phyloP scores from a whole-genome alignment of 2,888 invertebrate species.

The Lochmaea capreae region DNA sequence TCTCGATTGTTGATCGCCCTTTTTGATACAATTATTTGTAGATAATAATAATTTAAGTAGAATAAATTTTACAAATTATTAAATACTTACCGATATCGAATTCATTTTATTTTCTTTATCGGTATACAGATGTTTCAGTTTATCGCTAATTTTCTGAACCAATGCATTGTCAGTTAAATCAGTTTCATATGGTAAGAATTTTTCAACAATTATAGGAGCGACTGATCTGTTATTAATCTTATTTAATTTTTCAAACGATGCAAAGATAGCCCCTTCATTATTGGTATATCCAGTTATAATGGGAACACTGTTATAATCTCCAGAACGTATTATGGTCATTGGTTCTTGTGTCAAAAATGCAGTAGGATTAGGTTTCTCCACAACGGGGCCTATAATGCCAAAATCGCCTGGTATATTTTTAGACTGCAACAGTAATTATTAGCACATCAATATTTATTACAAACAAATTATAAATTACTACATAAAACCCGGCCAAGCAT shows the following conservation, averaged over 20 bases:
- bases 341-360: constrained; percentile 57
- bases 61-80: too few relatives aligned
- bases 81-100: constrained; percentile 22
- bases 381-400: constrained; percentile 36
- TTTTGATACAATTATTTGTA: too few relatives aligned
- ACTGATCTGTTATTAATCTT: constrained; percentile 16
- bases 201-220: too few relatives aligned
- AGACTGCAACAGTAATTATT: constrained; percentile 21
- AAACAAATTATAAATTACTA: too few relatives aligned
- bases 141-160: constrained; percentile 56
- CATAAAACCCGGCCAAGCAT: too few relatives aligned
- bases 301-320: constrained; percentile 59
- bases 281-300: constrained; percentile 58
- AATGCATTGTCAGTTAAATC: constrained; percentile 44
- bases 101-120: constrained; percentile 9
- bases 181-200: neutral
- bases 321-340: constrained; percentile 52
- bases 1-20: too few relatives aligned
- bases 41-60: too few relatives aligned
- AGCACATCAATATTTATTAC: too few relatives aligned
- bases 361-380: constrained; percentile 45
- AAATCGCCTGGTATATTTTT: constrained; percentile 43
- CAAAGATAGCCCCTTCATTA: constrained; percentile 58
- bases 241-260: constrained; percentile 46
- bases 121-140: constrained; percentile 54